Evolutionary conservation across 2,888 invertebrate species (phyloP).

Genomic region (Nymphalis polychloros): DNA sequence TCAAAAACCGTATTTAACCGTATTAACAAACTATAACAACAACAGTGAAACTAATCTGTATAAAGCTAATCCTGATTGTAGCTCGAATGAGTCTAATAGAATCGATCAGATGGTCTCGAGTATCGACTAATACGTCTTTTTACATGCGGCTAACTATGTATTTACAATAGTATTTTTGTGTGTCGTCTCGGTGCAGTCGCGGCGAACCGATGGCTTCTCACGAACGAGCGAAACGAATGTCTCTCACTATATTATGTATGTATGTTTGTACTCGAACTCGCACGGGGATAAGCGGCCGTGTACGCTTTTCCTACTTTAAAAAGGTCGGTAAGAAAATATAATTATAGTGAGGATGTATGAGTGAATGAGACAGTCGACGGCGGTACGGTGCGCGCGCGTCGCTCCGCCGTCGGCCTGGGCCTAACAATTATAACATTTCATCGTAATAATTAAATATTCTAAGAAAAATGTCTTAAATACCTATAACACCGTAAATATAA

Average conservation of each 20-base stretch:
- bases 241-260: slow-evolving; percentile 73
- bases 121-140: slow-evolving; percentile 67
- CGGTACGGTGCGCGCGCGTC: slow-evolving; percentile 55
- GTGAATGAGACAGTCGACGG: slow-evolving; percentile 75
- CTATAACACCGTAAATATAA: slow-evolving; percentile 82
- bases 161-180: slow-evolving; percentile 72
- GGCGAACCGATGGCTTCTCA: slow-evolving; percentile 81
- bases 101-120: slow-evolving; percentile 78
- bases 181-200: slow-evolving; percentile 75
- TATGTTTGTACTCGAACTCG: slow-evolving; percentile 73
- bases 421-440: slow-evolving; percentile 79
- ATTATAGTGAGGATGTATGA: slow-evolving; percentile 80
- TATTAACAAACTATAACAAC: slow-evolving; percentile 70
- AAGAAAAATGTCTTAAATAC: slow-evolving; percentile 82
- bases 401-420: slow-evolving; percentile 68
- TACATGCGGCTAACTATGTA: slow-evolving; percentile 80
- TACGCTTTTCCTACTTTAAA: slow-evolving; percentile 78
- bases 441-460: slow-evolving; percentile 81
- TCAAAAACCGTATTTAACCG: slow-evolving; percentile 63
- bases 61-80: slow-evolving; percentile 75
- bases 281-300: slow-evolving; percentile 79
- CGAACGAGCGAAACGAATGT: slow-evolving; percentile 75
- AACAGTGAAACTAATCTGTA: slow-evolving; percentile 73
- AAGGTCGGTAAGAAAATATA: slow-evolving; percentile 81
- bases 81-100: slow-evolving; percentile 78